Base-by-base conservation (phyloP, 2,888 invertebrate species). In the Cactoblastis cactorum region DNA sequence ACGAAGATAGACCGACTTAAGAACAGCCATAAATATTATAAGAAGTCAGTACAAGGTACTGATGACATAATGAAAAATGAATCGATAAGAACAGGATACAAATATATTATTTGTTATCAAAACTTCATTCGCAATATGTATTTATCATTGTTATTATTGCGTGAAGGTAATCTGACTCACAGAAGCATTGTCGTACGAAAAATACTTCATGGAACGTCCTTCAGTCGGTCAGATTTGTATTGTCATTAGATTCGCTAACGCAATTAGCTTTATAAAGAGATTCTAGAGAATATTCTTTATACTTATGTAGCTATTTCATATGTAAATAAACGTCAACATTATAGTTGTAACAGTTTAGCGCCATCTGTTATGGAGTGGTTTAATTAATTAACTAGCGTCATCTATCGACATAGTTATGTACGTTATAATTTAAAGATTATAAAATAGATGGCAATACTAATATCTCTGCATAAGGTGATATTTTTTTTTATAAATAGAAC, bases 291-390 rank as follows among this genome's bases (percentile, higher is more conserved):
- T 37, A 37, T 37, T 38, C 38, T 32, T 15, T 37, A 15, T 12
- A 33, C n/a, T 12, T n/a, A n/a, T n/a, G n/a, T n/a, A n/a, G n/a
- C n/a, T n/a, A n/a, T n/a, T n/a, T n/a, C n/a, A n/a, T n/a, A n/a
- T n/a, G n/a, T n/a, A n/a, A n/a, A n/a, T n/a, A n/a, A n/a, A n/a
- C n/a, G n/a, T n/a, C n/a, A n/a, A n/a, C n/a, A n/a, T n/a, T n/a
- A n/a, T n/a, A n/a, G n/a, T n/a, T n/a, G n/a, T n/a, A n/a, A n/a
- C n/a, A n/a, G n/a, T n/a, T n/a, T n/a, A 55, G 47, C 57, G 73
- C 67, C 72, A 70, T 71, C 76, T 74, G 47, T 63, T 57, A 53
- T 45, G n/a, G 32, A 69, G 53, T 68, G 69, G 74, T 55, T 3
- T 32, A 39, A 50, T 12, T 12, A 38, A 18, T 37, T 35, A 11